Evolutionary conservation across 2,113 vertebrate species (phyloP).

Genomic region (Furnarius figulus): DNA sequence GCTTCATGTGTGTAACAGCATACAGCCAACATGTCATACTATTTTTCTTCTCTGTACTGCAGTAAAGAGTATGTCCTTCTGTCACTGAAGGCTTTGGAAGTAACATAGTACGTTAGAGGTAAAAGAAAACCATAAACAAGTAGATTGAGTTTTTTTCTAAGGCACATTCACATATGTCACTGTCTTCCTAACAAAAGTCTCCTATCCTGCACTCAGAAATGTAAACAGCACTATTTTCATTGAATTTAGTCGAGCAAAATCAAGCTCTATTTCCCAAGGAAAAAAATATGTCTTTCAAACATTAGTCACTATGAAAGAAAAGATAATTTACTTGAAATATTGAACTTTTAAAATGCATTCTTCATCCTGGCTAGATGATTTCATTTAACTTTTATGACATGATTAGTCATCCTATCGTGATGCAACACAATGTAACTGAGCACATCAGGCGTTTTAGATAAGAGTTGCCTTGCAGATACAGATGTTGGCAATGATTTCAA

Average conservation of each 20-base stretch:
- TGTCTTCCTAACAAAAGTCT: not conserved
- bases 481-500: not conserved
- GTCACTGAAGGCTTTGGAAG: not conserved
- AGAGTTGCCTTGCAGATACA: not conserved
- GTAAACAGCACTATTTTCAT: not conserved
- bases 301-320: conserved; percentile 18
- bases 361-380: conserved; percentile 36
- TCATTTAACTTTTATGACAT: conserved; percentile 52
- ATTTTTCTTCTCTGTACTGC: not conserved
- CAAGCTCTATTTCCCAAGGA: not conserved
- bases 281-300: not conserved
- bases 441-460: conserved; percentile 23
- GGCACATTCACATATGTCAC: not conserved
- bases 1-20: not conserved
- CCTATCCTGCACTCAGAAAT: not conserved
- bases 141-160: not conserved
- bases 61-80: not conserved
- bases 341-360: conserved; percentile 24
- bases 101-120: not conserved
- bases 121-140: not conserved
- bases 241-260: not conserved
- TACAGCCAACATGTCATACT: accelerated
- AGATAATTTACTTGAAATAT: conserved; percentile 57
- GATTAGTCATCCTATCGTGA: conserved; percentile 44
- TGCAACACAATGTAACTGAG: conserved; percentile 29